Conservation (phyloP, 2,888 invertebrate species). For the Serripes groenlandicus region DNA sequence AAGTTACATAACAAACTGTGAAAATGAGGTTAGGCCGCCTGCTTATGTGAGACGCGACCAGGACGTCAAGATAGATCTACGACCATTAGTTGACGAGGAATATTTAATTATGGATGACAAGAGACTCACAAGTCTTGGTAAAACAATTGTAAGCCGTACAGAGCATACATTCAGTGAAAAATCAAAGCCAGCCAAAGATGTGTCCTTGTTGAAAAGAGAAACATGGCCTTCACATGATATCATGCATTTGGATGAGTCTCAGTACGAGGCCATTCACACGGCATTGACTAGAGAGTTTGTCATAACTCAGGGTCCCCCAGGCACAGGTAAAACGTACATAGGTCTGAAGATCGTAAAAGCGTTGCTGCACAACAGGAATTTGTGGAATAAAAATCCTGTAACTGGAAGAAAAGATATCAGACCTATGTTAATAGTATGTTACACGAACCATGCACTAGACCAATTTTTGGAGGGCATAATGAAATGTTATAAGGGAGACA, state of each 20-base stretch:
- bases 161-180: conserved; percentile 37
- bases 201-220: conserved; percentile 21
- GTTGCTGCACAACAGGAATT: conserved; percentile 82
- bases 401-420: conserved; percentile 64
- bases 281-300: conserved; percentile 82
- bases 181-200: conserved; percentile 50
- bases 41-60: conserved; percentile 58
- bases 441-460: conserved; percentile 85
- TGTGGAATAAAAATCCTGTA: conserved; percentile 81
- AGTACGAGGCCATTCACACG: conserved; percentile 78
- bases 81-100: conserved; percentile 72
- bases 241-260: conserved; percentile 80
- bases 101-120: conserved; percentile 57
- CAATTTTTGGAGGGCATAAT: conserved; percentile 84
- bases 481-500: conserved; percentile 68
- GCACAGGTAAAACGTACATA: conserved; percentile 94
- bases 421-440: conserved; percentile 84
- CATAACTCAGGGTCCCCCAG: conserved; percentile 90
- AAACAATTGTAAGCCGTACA: conserved; percentile 15
- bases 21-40: conserved; percentile 62
- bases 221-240: conserved; percentile 79
- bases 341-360: conserved; percentile 91
- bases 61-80: conserved; percentile 61
- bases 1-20: conserved; percentile 69
- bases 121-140: conserved; percentile 48